Evolutionary conservation across 2,888 invertebrate genomes (phyloP), one percentile per base, ranked within the genome.

Genomic region (Altica lythri): DNA sequence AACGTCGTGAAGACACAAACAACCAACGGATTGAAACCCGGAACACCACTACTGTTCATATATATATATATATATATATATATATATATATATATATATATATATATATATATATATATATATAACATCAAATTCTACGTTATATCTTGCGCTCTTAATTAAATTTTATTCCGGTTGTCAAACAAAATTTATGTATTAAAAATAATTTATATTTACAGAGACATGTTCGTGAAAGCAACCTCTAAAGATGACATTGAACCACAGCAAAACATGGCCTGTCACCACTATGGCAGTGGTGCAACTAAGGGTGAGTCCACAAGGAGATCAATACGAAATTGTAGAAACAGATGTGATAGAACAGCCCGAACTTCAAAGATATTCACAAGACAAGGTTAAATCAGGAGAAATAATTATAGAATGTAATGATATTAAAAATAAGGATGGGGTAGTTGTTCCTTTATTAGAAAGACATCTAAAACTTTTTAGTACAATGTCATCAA

Each of bases 251-350:
- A 73, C 75, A 40, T 62, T 77, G 57, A 76, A 75, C 67, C 75
- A 76, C 71, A 77, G 77, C 71, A 77, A 76, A 64, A 75, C 77
- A 57, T 78, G 77, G 77, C 77, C 77, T 5, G 73, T 76, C 49
- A 72, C 68, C 55, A 74, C 76, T 14, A 66, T 76, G 69, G 75
- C 77, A 17, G 73, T 77, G 42, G 76, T 77, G 2, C 76, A 78
- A 63, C 63, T 78, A 32, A 67, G 74, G 37, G 74, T 77, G 54
- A 75, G 76, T 59, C 69, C 72, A 35, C 71, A 72, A 34, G 76
- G 76, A 9, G 69, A 72, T 37, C 72, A 76, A 4, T 76, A 76
- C 68, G 73, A 73, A 52, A 72, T 75, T 14, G 64, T 75, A 22
- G 66, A 70, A 47, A 71, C n/a, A n/a, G n/a, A n/a, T n/a, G n/a